Conservation (phyloP, 2,797 vertebrate genomes). For the Scolopax rusticola region DNA sequence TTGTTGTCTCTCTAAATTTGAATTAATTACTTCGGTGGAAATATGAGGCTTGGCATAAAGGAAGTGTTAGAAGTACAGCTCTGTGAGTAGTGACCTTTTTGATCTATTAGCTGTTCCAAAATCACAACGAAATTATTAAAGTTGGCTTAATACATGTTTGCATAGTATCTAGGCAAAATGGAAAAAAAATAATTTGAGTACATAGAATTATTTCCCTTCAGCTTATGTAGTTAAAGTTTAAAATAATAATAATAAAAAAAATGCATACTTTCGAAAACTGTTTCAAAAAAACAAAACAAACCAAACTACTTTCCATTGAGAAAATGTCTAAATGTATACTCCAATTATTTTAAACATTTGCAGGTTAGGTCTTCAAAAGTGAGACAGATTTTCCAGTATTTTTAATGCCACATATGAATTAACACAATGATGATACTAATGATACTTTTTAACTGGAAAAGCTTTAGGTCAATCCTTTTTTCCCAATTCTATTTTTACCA, state of each 20-base stretch:
- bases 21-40: neutral
- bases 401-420: slow-evolving; percentile 18
- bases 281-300: neutral
- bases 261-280: neutral
- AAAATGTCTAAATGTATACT: neutral
- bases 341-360: neutral
- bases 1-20: neutral
- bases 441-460: slow-evolving; percentile 35
- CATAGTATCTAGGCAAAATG: neutral
- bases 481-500: slow-evolving; percentile 41
- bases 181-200: neutral
- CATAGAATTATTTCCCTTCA: neutral
- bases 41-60: neutral
- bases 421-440: slow-evolving; percentile 31
- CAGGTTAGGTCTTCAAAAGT: neutral
- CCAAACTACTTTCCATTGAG: neutral
- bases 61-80: neutral
- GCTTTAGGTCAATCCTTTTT: slow-evolving; percentile 56
- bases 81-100: neutral
- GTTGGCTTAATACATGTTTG: neutral
- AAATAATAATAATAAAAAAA: neutral
- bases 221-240: neutral
- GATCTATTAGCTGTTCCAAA: neutral
- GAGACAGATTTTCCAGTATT: neutral
- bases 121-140: neutral